phyloP scores from a whole-genome alignment of 2,797 vertebrate species.

The Hemibagrus guttatus region DNA sequence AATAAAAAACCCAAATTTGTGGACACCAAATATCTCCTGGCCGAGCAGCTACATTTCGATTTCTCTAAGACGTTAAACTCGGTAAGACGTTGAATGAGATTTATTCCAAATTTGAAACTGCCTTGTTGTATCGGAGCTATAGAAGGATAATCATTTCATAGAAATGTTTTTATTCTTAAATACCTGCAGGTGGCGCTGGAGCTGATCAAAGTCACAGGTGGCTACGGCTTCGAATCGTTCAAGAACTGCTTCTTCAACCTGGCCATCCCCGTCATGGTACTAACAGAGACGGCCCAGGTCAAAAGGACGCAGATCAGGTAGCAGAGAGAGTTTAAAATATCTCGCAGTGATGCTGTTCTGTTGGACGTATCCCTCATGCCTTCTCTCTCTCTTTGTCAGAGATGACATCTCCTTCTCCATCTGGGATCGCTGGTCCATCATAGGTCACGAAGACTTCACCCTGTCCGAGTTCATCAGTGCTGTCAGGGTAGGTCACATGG shows the following conservation, averaged over 20 bases:
- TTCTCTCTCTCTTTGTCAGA: constrained; percentile 68
- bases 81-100: background rate
- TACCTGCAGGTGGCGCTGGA: constrained; percentile 88
- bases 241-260: constrained; percentile 98
- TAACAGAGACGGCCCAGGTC: constrained; percentile 89
- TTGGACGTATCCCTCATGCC: background rate
- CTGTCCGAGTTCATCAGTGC: constrained; percentile 94
- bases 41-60: background rate
- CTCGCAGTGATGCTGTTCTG: background rate
- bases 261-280: constrained; percentile 93
- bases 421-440: constrained; percentile 95
- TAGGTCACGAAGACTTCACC: constrained; percentile 94
- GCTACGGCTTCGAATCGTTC: constrained; percentile 85
- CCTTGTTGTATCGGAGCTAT: background rate
- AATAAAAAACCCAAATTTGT: background rate
- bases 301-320: constrained; percentile 92
- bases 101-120: background rate
- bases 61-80: background rate
- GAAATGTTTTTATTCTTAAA: background rate
- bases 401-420: constrained; percentile 94
- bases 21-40: background rate
- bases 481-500: constrained; percentile 85
- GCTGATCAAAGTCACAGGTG: constrained; percentile 89
- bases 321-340: no score
- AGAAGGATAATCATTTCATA: background rate